Percentiles rank a stretch among this genome's conserved stretches.
Evolutionary conservation across 2,888 invertebrate species (phyloP).

Genomic region (Linnaemya tessellans): DNA sequence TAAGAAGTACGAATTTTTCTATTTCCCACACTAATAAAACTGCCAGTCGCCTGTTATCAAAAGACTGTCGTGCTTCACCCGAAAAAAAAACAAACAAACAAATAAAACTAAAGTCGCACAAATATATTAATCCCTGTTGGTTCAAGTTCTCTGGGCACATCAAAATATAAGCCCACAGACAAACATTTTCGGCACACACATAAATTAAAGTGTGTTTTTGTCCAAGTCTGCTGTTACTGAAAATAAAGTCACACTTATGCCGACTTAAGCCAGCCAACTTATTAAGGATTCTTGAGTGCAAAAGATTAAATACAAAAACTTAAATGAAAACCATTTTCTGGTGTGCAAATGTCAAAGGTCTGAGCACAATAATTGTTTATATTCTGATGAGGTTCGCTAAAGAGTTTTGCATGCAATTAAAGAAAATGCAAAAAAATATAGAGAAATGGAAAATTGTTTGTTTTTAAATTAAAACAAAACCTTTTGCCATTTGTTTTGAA

Average conservation of each 20-base stretch:
- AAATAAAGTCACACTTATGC: conserved; percentile 4
- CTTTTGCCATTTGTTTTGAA: too few species aligned
- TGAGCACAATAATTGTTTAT: background rate
- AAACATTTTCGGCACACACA: conserved; percentile 8
- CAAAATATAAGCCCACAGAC: conserved; percentile 47
- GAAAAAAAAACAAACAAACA: background rate
- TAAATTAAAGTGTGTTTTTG: conserved; percentile 29
- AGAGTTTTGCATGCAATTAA: background rate
- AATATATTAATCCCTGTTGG: conserved; percentile 62
- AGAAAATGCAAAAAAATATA: background rate
- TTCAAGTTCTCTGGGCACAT: conserved; percentile 59
- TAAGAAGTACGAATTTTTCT: background rate
- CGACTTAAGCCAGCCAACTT: background rate
- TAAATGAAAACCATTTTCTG: background rate
- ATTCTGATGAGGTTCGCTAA: background rate
- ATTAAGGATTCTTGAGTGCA: background rate
- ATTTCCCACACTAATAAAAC: background rate
- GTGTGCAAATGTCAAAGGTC: background rate
- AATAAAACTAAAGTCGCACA: conserved; percentile 38
- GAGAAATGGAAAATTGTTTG: background rate
- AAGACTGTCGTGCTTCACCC: background rate
- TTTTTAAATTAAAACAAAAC: too few species aligned
- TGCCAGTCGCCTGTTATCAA: conserved; percentile 11
- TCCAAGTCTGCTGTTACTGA: conserved; percentile 44
- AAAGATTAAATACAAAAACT: background rate